These are phyloP conservation scores for Parotia lawesii DNA, from an alignment of 2,113 vertebrate genomes.

Conservation along the genomic window DNA sequence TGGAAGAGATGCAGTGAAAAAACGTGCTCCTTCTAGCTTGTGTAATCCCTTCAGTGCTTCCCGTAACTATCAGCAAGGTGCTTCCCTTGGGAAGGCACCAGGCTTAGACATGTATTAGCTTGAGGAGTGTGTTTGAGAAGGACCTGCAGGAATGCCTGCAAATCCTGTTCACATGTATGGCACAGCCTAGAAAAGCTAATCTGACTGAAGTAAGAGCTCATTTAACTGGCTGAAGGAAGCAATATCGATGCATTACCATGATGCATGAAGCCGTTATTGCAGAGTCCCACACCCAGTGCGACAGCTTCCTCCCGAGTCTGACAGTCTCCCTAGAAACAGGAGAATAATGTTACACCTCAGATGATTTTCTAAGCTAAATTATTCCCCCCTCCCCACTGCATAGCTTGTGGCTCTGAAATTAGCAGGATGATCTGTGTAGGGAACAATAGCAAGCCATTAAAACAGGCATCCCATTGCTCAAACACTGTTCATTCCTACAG, in stretches of 20 bases:
- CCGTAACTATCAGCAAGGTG: background rate
- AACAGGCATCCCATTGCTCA: background rate
- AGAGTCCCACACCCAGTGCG: constrained; percentile 91
- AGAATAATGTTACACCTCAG: constrained; percentile 25
- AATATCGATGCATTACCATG: constrained; percentile 78
- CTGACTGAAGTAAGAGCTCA: background rate
- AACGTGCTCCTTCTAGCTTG: background rate
- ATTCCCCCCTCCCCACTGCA: background rate
- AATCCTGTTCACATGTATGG: background rate
- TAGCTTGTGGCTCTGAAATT: background rate
- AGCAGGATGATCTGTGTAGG: background rate
- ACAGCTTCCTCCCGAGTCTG: constrained; percentile 94
- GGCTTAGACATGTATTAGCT: background rate
- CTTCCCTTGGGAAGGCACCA: background rate
- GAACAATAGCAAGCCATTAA: constrained; percentile 42
- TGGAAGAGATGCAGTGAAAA: background rate
- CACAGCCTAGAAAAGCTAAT: background rate
- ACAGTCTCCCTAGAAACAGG: constrained; percentile 86
- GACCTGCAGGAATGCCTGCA: background rate
- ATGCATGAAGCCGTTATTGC: constrained; percentile 98
- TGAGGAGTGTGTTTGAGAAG: background rate
- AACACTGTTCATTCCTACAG: background rate
- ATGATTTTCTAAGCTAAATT: background rate
- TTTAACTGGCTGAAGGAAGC: background rate
- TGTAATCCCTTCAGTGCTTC: background rate